Evolutionary conservation across 2,888 invertebrate genomes (phyloP).

Genomic region (Aphodius granarius): DNA sequence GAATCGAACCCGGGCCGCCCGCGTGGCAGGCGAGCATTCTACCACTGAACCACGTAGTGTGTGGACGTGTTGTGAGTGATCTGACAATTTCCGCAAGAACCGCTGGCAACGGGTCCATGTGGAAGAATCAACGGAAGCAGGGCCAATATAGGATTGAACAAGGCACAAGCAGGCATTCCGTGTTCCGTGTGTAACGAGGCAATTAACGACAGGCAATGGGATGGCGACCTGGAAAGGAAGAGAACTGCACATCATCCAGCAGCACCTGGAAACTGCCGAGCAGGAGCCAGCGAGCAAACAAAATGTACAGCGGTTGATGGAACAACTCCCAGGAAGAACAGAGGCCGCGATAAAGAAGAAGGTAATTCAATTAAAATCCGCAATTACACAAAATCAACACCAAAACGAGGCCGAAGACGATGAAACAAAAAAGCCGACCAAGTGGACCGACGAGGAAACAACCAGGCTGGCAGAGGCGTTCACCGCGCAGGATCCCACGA

Average conservation of each 20-base stretch:
- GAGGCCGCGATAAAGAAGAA: constrained; percentile 4
- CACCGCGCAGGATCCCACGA: neutral
- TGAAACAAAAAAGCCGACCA: neutral
- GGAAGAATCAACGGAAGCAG: neutral
- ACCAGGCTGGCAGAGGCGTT: neutral
- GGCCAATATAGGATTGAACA: neutral
- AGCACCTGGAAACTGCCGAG: neutral
- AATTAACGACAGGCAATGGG: neutral
- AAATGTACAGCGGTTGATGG: neutral
- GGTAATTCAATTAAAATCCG: constrained; percentile 2
- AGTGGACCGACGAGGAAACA: constrained; percentile 1
- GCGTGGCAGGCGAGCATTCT: constrained; percentile 59
- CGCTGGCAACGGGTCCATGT: neutral
- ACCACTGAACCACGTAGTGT: constrained; percentile 56
- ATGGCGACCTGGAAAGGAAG: neutral
- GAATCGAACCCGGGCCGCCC: constrained; percentile 61
- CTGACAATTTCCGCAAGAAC: neutral
- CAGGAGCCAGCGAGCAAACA: neutral
- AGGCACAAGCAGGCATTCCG: neutral
- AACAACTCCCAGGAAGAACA: constrained; percentile 2
- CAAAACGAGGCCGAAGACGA: neutral
- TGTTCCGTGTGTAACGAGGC: neutral
- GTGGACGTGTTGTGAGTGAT: neutral
- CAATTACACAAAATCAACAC: neutral
- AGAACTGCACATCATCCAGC: neutral